These are phyloP conservation scores for Coreoperca whiteheadi DNA, from an alignment of 2,113 vertebrate species.

Conservation along the genomic window DNA sequence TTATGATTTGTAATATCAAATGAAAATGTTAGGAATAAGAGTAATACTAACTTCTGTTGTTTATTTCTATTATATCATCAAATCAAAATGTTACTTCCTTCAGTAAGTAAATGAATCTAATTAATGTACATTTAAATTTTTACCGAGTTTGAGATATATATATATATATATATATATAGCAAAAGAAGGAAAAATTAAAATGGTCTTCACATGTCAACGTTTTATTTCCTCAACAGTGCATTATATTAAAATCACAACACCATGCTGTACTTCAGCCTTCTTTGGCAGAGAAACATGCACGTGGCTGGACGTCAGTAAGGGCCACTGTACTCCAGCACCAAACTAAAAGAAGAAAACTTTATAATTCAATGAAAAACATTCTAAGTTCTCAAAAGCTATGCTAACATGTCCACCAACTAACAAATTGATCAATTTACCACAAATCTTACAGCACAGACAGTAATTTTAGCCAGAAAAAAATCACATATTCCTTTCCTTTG, in stretches of 20 bases:
- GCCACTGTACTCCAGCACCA: background rate
- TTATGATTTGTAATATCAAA: background rate
- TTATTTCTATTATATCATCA: background rate
- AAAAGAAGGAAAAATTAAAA: background rate
- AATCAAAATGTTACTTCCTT: background rate
- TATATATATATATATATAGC: background rate
- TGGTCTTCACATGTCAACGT: background rate
- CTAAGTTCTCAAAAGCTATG: background rate
- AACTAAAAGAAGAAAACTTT: background rate
- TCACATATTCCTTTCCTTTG: slow-evolving; percentile 13
- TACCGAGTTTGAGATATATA: background rate
- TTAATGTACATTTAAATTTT: background rate
- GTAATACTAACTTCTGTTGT: too few relatives aligned
- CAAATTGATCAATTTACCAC: background rate
- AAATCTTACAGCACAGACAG: slow-evolving; percentile 14
- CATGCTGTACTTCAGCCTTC: background rate
- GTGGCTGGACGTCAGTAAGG: background rate
- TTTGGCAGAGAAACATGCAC: slow-evolving; percentile 39
- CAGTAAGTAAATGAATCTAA: background rate
- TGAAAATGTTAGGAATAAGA: background rate
- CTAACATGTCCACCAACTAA: background rate
- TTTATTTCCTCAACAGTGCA: slow-evolving; percentile 48
- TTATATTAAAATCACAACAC: slow-evolving; percentile 6
- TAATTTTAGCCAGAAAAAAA: slow-evolving; percentile 10
- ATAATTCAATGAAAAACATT: slow-evolving; percentile 14